These are phyloP conservation scores for Terebella lapidaria DNA, from an alignment of 2,888 invertebrate genomes.

Conservation along the genomic window DNA sequence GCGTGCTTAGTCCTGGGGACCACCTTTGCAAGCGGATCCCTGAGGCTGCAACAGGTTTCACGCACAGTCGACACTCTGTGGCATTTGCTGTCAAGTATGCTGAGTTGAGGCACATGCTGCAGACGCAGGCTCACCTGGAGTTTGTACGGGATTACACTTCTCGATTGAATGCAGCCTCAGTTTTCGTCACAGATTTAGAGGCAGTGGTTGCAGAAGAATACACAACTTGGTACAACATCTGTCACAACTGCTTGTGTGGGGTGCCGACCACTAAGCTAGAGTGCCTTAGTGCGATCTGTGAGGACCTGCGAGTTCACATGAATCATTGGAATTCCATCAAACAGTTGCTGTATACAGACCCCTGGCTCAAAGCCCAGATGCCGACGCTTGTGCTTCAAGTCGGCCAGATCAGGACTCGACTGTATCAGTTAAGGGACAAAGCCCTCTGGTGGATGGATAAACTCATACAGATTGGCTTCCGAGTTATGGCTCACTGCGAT, in stretches of 20 bases:
- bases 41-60: conserved; percentile 28
- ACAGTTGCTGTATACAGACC: conserved; percentile 39
- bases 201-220: conserved; percentile 38
- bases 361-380: conserved; percentile 38
- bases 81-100: conserved; percentile 37
- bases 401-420: conserved; percentile 31
- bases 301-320: conserved; percentile 45
- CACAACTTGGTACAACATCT: conserved; percentile 36
- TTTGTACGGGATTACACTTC: conserved; percentile 40
- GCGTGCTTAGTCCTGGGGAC: conserved; percentile 39
- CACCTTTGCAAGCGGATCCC: conserved; percentile 36
- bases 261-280: conserved; percentile 38
- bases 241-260: conserved; percentile 30
- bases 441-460: conserved; percentile 46
- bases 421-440: conserved; percentile 33
- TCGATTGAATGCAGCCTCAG: conserved; percentile 31
- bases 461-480: conserved; percentile 45
- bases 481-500: conserved; percentile 49
- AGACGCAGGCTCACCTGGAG: conserved; percentile 38
- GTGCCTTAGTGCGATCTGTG: conserved; percentile 46
- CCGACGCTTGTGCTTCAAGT: conserved; percentile 39
- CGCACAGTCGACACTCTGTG: conserved; percentile 40
- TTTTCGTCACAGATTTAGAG: conserved; percentile 42
- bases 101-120: conserved; percentile 35
- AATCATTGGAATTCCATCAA: conserved; percentile 49